These are phyloP conservation scores for Drosophila lacteicornis DNA, from an alignment of 1,140 invertebrate species.

Conservation along the genomic window DNA sequence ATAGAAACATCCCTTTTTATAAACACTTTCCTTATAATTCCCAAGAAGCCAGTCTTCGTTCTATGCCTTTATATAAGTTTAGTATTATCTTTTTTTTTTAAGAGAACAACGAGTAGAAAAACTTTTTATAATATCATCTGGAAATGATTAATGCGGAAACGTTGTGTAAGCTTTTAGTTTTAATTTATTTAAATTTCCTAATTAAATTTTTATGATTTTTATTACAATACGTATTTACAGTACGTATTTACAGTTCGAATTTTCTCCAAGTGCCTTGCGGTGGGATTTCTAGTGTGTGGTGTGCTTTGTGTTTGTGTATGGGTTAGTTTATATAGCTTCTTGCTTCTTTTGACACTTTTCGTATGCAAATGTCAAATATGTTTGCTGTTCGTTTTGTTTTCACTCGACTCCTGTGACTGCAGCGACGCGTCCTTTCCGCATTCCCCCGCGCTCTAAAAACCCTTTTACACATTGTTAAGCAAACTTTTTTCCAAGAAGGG, in stretches of 20 bases:
- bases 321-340: constrained; percentile 54
- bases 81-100: no score
- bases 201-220: neutral
- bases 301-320: constrained; percentile 16
- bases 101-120: no score
- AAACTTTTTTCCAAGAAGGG: constrained; percentile 51
- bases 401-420: constrained; percentile 23
- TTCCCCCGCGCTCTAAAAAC: constrained; percentile 42
- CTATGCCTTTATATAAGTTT: no score
- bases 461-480: constrained; percentile 74
- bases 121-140: no score
- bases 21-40: no score
- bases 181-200: no score
- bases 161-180: no score
- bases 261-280: constrained; percentile 11
- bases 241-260: no score
- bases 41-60: no score
- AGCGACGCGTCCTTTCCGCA: constrained; percentile 5
- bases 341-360: constrained; percentile 75
- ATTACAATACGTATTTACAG: no score
- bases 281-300: constrained; percentile 10
- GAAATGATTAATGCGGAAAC: no score
- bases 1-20: no score
- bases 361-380: constrained; percentile 81
- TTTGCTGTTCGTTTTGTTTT: constrained; percentile 64